Evolutionary conservation across 2,797 vertebrate species (phyloP).

Genomic region (Sebastes hubbsi): DNA sequence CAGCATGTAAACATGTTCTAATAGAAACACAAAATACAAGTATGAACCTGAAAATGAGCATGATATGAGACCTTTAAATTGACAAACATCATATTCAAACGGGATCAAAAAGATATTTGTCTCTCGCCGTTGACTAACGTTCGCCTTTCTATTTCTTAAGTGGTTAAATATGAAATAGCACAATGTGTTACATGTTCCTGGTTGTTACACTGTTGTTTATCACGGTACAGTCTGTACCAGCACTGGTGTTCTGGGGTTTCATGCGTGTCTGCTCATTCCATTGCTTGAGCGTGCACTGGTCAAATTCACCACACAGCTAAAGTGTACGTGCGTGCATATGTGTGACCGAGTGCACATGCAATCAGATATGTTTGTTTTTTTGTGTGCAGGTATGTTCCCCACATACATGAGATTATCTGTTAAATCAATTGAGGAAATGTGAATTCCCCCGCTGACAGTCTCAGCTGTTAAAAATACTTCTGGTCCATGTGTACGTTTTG

Average conservation of each 20-base stretch:
- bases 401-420: constrained; percentile 1
- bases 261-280: background rate
- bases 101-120: no score
- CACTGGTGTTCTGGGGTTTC: background rate
- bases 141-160: background rate
- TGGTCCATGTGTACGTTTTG: background rate
- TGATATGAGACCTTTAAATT: no score
- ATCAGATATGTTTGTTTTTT: constrained; percentile 11
- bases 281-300: background rate
- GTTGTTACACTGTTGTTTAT: background rate
- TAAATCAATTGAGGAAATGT: constrained; percentile 27
- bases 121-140: no score
- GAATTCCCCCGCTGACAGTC: constrained; percentile 28
- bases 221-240: background rate
- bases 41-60: no score
- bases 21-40: no score
- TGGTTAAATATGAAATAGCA: background rate
- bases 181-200: background rate
- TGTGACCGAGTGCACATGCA: background rate
- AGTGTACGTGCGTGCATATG: background rate
- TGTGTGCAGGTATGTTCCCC: background rate
- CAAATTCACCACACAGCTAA: background rate
- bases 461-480: constrained; percentile 35
- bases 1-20: no score
- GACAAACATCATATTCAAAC: no score